phyloP scores from a whole-genome alignment of 2,888 invertebrate species.

The Tupiocoris notatus region DNA sequence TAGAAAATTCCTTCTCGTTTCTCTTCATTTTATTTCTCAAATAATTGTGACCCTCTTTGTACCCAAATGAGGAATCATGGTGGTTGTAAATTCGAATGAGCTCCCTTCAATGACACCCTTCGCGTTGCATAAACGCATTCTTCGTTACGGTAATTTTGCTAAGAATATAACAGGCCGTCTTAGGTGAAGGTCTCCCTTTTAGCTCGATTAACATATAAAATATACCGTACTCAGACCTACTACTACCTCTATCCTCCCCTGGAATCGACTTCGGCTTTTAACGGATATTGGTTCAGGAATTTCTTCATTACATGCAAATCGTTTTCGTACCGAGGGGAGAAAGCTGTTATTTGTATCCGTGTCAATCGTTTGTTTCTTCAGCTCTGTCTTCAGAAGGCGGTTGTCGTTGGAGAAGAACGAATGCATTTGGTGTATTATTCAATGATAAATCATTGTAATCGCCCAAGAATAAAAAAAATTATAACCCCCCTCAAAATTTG shows the following conservation, averaged over 20 bases:
- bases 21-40: no score
- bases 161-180: neutral
- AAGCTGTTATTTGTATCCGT: neutral
- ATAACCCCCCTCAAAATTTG: no score
- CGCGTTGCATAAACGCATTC: neutral
- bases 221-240: neutral
- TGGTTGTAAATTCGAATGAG: neutral
- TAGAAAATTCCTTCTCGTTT: no score
- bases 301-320: slow-evolving; percentile 39
- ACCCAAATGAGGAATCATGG: no score
- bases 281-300: slow-evolving; percentile 38
- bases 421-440: no score
- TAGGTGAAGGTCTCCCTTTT: neutral
- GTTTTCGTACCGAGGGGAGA: neutral
- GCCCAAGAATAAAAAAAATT: no score
- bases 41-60: no score
- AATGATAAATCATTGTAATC: no score
- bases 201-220: neutral
- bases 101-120: neutral
- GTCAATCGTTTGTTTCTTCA: neutral
- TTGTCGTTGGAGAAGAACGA: no score
- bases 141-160: neutral
- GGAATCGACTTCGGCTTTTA: neutral
- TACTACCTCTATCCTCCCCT: no score
- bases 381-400: neutral